phyloP scores from a whole-genome alignment of 2,113 vertebrate species.

The human (Homo sapiens) region GRCh38 chr2:50671001-50671500 shows the following conservation, averaged over 20 bases:
- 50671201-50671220: slow-evolving; percentile 53
- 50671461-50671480: not conserved
- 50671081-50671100: not conserved
- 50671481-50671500: not conserved
- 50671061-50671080: not conserved
- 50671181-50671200: slow-evolving; percentile 10
- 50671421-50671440: slow-evolving; percentile 8
- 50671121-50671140: slow-evolving; percentile 3
- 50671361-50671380: slow-evolving; percentile 3
- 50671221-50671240: slow-evolving; percentile 77
- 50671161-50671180: not conserved
- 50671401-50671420: not conserved
- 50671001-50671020: not conserved
- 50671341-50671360: not conserved
- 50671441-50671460: not conserved
- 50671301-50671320: slow-evolving; percentile 54
- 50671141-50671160: not conserved
- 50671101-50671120: slow-evolving; percentile 31
- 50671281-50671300: slow-evolving; percentile 61
- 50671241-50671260: slow-evolving; percentile 72
- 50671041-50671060: not conserved
- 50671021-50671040: not conserved
- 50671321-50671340: slow-evolving; percentile 45
- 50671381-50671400: not conserved
- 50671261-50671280: slow-evolving; percentile 67